Percentiles rank a stretch among this genome's conserved stretches.
phyloP scores from a whole-genome alignment of 2,797 vertebrate genomes.

The Cottoperca gobio region DNA sequence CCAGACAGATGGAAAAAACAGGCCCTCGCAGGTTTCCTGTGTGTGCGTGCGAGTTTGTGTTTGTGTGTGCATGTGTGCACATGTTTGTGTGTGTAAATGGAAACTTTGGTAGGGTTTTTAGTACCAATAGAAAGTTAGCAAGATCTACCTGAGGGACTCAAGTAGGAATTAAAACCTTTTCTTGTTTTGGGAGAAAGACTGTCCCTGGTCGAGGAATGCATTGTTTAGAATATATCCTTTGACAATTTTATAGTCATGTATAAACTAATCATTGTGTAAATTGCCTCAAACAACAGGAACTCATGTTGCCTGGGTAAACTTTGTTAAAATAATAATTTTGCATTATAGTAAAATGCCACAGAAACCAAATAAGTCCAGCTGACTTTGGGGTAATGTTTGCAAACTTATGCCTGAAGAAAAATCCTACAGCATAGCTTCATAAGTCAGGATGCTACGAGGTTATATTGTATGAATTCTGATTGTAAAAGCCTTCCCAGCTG shows the following conservation, averaged over 20 bases:
- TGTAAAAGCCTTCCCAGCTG: neutral
- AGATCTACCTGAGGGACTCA: constrained; percentile 19
- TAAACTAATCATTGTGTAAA: neutral
- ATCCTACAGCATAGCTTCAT: neutral
- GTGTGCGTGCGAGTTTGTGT: neutral
- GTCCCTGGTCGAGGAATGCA: neutral
- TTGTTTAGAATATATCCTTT: neutral
- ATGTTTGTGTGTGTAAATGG: constrained; percentile 23
- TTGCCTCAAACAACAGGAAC: neutral
- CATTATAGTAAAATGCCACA: neutral
- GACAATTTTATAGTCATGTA: neutral
- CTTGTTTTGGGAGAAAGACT: neutral
- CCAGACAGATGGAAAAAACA: constrained; percentile 57
- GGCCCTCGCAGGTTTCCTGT: constrained; percentile 30
- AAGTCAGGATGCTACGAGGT: neutral
- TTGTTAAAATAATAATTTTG: neutral
- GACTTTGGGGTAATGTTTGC: neutral
- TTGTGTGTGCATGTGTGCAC: neutral
- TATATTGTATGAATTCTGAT: constrained; percentile 2
- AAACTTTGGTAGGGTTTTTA: constrained; percentile 22
- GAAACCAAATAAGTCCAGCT: neutral
- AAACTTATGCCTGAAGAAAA: neutral
- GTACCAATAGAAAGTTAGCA: constrained; percentile 20
- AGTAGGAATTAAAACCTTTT: neutral
- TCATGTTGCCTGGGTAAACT: neutral